Evolutionary conservation across 2,797 vertebrate species (phyloP), one percentile per base, ranked within the genome.

Genomic region (Heteromormyrus szaboi): DNA sequence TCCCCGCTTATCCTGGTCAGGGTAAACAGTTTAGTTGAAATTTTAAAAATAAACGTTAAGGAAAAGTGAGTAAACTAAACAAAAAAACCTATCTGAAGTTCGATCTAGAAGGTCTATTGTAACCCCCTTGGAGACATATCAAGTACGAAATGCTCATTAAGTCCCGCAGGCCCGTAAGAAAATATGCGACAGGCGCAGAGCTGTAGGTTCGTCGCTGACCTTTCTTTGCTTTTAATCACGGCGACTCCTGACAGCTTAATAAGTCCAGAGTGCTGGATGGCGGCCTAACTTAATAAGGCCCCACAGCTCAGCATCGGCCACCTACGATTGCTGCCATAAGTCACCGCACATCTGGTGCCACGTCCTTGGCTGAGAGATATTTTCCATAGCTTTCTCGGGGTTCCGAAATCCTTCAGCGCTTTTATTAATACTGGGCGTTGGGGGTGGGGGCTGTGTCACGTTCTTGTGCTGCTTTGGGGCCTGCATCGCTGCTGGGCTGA

Each of bases 151-250:
- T 97, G 96, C 97, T 96, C 96, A 97, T 96, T 97, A 97, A 94
- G 95, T 95, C 93, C 95, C 95, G 29, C 65, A 96, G 95, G 90
- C 95, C 96, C 96, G 93, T 96, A 96, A 97, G 96, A 97, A 98
- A 98, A 97, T 97, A 97, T 94, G 95, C 97, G 95, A 94, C 93
- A 95, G 96, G 95, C 93, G 95, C 97, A 97, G 97, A 96, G 95
- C 95, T 94, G 95, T 98, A 97, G 96, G 97, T 98, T 97, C 97
- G 92, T 89, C 89, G 93, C 94, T 98, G 98, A 98, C 97, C 98
- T 98, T 97, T 98, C 96, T 97, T 97, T 97, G 96, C 97, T 99
- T 99, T 99, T 99, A 99, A 99, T 99, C 98, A 99, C 97, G 96
- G 96, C 96, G 97, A 97, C 96, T 97, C 97, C 96, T 93, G 95